Percentiles rank a stretch among this genome's conserved stretches.
phyloP scores from a whole-genome alignment of 2,797 vertebrate genomes.

The Peromyscus eremicus region DNA sequence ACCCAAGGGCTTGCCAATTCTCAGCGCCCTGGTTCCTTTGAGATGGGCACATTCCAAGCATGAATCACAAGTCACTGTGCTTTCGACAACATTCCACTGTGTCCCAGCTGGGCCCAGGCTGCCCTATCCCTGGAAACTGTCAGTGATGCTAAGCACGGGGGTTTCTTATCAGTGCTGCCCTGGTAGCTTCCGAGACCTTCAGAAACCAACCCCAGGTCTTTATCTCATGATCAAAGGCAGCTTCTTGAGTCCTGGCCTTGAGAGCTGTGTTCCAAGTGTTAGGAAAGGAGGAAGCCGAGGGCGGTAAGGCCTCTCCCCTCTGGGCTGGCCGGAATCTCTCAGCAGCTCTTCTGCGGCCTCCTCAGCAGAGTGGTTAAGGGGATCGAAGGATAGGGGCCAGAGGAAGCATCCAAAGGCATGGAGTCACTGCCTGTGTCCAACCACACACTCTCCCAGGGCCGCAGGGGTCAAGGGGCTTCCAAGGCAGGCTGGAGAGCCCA shows the following conservation, averaged over 20 bases:
- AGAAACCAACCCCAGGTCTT: neutral
- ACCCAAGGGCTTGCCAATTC: neutral
- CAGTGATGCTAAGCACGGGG: fast-evolving
- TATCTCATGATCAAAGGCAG: neutral
- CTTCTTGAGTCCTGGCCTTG: neutral
- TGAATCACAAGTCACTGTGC: neutral
- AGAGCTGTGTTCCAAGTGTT: neutral
- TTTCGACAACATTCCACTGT: neutral
- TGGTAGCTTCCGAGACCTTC: neutral
- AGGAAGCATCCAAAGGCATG: neutral
- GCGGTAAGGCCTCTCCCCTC: fast-evolving
- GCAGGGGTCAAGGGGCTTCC: neutral
- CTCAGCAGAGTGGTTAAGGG: neutral
- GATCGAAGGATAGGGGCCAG: neutral
- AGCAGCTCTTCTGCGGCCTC: neutral
- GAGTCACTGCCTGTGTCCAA: too few relatives aligned
- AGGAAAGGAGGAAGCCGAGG: neutral
- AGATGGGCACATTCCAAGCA: neutral
- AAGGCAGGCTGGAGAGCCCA: too few relatives aligned
- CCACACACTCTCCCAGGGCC: too few relatives aligned
- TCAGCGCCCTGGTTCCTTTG: neutral
- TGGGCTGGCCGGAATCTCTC: neutral
- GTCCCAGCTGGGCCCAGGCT: neutral
- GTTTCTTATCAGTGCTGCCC: neutral
- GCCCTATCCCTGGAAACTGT: neutral